phyloP scores from a whole-genome alignment of 1,140 invertebrate species.

The Papilio xuthus region DNA sequence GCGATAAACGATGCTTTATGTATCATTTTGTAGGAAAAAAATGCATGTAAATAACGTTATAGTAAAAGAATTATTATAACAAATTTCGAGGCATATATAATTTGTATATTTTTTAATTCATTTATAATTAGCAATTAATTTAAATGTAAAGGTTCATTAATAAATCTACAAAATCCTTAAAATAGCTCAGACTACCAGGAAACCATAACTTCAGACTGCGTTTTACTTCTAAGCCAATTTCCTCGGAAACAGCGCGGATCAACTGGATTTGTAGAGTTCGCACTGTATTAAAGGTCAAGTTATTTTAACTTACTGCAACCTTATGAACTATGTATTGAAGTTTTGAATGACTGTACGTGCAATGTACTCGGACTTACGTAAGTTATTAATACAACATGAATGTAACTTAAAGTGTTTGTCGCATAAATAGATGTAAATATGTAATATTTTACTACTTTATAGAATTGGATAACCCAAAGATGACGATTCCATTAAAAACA shows the following conservation, averaged over 20 bases:
- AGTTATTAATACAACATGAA: no score
- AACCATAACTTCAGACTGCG: slow-evolving; percentile 14
- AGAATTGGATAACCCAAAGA: no score
- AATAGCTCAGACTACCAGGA: slow-evolving; percentile 30
- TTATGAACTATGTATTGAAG: not conserved
- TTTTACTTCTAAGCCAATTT: slow-evolving; percentile 29
- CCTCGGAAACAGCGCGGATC: not conserved
- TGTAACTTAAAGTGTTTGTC: no score
- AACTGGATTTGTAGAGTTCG: slow-evolving; percentile 12
- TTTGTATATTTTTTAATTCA: no score
- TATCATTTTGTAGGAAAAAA: not conserved
- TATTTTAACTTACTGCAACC: slow-evolving; percentile 21
- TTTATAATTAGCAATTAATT: no score
- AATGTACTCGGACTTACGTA: not conserved
- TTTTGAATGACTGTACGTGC: not conserved
- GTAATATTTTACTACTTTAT: no score
- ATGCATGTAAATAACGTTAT: not conserved
- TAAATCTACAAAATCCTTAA: not conserved
- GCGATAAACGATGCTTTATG: not conserved
- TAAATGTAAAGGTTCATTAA: not conserved
- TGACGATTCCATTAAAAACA: no score
- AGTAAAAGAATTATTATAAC: no score
- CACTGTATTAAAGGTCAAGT: slow-evolving; percentile 4
- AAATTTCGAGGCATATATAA: no score
- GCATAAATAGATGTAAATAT: no score